Evolutionary conservation across 2,113 vertebrate species (phyloP), one percentile per base, ranked within the genome.

Genomic region (Dicentrarchus labrax): DNA sequence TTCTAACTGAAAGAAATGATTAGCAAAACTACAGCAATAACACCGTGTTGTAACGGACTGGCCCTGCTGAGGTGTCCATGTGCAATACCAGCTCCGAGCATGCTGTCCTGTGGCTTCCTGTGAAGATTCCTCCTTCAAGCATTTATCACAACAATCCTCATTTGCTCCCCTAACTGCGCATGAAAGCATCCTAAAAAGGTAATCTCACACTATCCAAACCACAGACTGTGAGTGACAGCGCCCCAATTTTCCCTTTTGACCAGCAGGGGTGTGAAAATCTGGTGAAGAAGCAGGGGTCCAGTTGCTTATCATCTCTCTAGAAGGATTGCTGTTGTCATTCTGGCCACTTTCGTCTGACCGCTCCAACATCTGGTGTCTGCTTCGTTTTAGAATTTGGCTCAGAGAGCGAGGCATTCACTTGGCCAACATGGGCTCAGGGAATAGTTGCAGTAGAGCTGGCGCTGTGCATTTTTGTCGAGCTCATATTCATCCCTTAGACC

Each of bases 311-410:
- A 38, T 70, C 53, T 65, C 11, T 2, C 69, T 36, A 10, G 62
- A 69, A 13, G 48, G 54, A 75, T 47, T 61, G 68, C 50, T 81
- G 62, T 81, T 86, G 83, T 88, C 54, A 71, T 84, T 80, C 68
- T 51, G 60, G 69, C 56, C 56, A 68, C 74, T 71, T 30, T 70
- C 17, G 22, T 77, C 0, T 2, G 50, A 70, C 45, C 45, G 21
- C 57, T 71, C n/a, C 56, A 73, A 80, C 85, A 90, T 86, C 90
- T 91, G 91, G 72, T 54, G 66, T 80, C 72, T 80, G 70, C 47
- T 73, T 69, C 13, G 1, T 43, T 54, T 75, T 61, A 39, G 45
- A 66, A 54, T 76, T 77, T 89, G 84, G 74, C 54, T 79, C 50
- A 15, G 36, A 84, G 50, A 56, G 41, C 11, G 45, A 13, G 54